Evolutionary conservation across 2,797 vertebrate genomes (phyloP), one percentile per base, ranked within the genome.

Genomic region (Knipowitschia caucasica): DNA sequence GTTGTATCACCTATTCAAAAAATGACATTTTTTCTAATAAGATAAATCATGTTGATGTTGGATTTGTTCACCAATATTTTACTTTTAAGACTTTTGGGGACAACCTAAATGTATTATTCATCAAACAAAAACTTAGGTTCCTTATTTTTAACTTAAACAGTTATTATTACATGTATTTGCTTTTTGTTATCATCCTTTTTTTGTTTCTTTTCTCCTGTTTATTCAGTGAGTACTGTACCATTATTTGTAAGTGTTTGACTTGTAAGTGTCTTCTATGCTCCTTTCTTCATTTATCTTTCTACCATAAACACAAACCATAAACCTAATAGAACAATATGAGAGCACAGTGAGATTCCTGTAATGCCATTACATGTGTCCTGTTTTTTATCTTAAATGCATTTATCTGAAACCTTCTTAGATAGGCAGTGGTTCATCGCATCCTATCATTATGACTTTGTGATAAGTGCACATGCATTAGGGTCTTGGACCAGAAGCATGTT

Each of bases 221-320:
- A 76, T 75, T 82, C 76, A 69, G 56, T 73, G 78, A 82, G 83
- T 81, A 75, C 44, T 29, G 76, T 71, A 77, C 73, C 69, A 69
- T 71, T 59, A 69, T 63, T 73, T 54, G n/a, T n/a, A n/a, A n/a
- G n/a, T n/a, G n/a, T n/a, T n/a, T n/a, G n/a, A n/a, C n/a, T n/a
- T n/a, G n/a, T n/a, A n/a, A n/a, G n/a, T n/a, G n/a, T n/a, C n/a
- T n/a, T 18, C 8, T 18, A 2, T 10, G 5, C 9, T 8, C 47
- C 52, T 29, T 31, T 55, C 53, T 56, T 50, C 47, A 9, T 6
- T 59, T 59, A 49, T 21, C 35, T 23, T 43, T 4, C 31, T 39
- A 50, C 11, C 23, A 57, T 17, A 46, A 39, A 53, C 40, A 66
- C 39, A 54, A 30, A 67, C 8, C 21, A 58, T 38, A 62, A 65